phyloP scores from a whole-genome alignment of 2,888 invertebrate species.

The Leptinotarsa haldemani region DNA sequence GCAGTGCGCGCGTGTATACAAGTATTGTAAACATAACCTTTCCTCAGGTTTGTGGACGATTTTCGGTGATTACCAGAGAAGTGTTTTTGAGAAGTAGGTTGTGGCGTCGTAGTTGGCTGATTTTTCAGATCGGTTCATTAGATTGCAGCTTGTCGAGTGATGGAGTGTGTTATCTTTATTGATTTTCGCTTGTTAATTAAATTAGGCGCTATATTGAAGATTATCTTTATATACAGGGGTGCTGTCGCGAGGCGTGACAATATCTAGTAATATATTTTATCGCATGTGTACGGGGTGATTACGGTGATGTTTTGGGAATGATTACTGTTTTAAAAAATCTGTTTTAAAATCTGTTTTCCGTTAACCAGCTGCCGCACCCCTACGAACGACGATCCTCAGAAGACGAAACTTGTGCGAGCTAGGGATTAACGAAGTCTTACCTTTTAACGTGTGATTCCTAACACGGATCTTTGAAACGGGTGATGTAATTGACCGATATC shows the following conservation, averaged over 20 bases:
- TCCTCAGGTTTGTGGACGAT: background rate
- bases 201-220: background rate
- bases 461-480: too few species aligned
- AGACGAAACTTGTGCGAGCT: too few species aligned
- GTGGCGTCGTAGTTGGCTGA: background rate
- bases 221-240: background rate
- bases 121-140: slow-evolving; percentile 2
- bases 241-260: background rate
- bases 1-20: slow-evolving; percentile 51
- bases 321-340: too few species aligned
- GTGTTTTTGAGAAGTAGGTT: slow-evolving; percentile 2
- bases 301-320: too few species aligned
- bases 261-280: too few species aligned
- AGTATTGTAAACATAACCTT: slow-evolving; percentile 27
- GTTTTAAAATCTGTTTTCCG: too few species aligned
- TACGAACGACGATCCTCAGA: too few species aligned
- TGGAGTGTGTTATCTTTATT: slow-evolving; percentile 13
- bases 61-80: background rate
- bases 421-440: too few species aligned
- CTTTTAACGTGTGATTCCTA: too few species aligned
- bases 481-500: too few species aligned
- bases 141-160: background rate
- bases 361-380: too few species aligned
- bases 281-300: too few species aligned
- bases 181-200: background rate